phyloP scores from a whole-genome alignment of 2,797 vertebrate species.

The Myotis pilosus region DNA sequence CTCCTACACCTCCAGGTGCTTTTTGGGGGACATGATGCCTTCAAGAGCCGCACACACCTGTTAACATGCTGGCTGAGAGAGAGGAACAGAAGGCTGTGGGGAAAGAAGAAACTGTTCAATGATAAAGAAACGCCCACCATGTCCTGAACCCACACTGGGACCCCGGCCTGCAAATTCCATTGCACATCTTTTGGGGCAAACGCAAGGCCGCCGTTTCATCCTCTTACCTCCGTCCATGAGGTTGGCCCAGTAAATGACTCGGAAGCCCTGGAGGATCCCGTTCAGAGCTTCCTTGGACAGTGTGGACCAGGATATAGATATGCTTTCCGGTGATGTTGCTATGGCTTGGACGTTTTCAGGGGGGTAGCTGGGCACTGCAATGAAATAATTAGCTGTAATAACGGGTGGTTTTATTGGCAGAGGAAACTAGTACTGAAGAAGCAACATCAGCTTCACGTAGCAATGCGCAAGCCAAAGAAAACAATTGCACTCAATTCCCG shows the following conservation, averaged over 20 bases:
- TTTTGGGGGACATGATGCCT: not conserved
- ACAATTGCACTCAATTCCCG: not conserved
- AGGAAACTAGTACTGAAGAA: not conserved
- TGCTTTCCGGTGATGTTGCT: constrained; percentile 96
- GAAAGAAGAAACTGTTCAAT: not conserved
- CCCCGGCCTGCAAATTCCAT: no score
- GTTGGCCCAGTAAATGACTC: constrained; percentile 99
- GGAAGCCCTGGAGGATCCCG: constrained; percentile 97
- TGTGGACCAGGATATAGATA: constrained; percentile 96
- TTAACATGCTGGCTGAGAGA: not conserved
- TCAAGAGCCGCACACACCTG: not conserved
- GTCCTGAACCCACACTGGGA: not conserved
- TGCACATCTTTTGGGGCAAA: fast-evolving
- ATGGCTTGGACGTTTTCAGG: constrained; percentile 97
- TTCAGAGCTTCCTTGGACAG: constrained; percentile 95
- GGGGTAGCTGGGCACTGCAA: constrained; percentile 94
- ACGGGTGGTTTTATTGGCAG: not conserved
- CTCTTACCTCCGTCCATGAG: constrained; percentile 95
- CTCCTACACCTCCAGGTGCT: not conserved
- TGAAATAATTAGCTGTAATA: constrained; percentile 53
- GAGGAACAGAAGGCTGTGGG: fast-evolving
- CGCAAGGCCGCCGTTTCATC: fast-evolving
- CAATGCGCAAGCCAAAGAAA: not conserved
- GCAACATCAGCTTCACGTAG: not conserved
- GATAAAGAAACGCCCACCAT: fast-evolving